Percentiles rank a stretch among this genome's conserved stretches.
These are phyloP conservation scores for Cynopterus brachyotis DNA, from an alignment of 2,113 vertebrate genomes.

Conservation along the genomic window DNA sequence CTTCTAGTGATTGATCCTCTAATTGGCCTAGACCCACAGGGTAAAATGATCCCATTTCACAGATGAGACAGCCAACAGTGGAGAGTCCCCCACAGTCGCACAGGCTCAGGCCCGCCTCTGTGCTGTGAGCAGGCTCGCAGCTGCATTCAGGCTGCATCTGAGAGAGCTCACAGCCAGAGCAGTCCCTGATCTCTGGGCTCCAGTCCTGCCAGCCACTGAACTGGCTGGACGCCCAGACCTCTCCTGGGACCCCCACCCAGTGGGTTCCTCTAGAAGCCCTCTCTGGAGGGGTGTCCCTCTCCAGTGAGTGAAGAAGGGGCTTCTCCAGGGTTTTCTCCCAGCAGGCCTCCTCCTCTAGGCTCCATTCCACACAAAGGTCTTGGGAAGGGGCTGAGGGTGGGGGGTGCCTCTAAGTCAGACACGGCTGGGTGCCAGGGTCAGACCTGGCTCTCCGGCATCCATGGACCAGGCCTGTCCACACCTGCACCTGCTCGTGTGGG, in stretches of 20 bases:
- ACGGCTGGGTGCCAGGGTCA: no score
- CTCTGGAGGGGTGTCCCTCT: background rate
- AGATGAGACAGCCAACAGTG: background rate
- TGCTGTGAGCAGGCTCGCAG: fast-evolving
- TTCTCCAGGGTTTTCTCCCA: background rate
- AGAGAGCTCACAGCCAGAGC: background rate
- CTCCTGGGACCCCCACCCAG: background rate
- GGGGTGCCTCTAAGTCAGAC: background rate
- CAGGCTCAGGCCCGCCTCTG: background rate
- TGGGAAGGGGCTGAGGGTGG: background rate
- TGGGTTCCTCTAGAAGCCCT: background rate
- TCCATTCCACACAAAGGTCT: background rate
- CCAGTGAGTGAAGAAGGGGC: background rate
- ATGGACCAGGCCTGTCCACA: background rate
- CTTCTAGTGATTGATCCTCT: background rate
- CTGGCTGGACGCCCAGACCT: background rate
- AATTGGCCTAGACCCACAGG: background rate
- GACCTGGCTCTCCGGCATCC: background rate
- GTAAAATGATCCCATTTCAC: background rate
- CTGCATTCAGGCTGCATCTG: background rate
- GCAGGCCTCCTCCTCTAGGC: background rate
- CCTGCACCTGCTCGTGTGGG: background rate
- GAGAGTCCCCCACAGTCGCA: background rate
- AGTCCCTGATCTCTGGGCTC: background rate
- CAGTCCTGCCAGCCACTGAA: background rate